Base-by-base conservation (phyloP, 1,140 invertebrate genomes). In the Psix sp. region DNA sequence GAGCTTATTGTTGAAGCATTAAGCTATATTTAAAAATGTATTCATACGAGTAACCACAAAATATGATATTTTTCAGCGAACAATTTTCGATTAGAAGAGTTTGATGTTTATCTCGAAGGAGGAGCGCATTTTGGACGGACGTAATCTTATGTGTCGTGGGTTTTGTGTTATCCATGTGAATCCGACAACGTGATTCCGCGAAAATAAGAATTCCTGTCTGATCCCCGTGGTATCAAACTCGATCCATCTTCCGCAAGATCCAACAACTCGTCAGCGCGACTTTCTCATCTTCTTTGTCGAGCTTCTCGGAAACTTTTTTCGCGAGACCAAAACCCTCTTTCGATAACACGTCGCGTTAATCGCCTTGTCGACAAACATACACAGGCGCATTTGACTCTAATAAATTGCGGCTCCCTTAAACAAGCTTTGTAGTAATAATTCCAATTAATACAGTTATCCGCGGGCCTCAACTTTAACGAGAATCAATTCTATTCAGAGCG, bases 171-270 rank as follows among this genome's bases (percentile, higher is more conserved):
- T 46, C 57, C 63, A 20, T 18, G 33, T 14, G 52, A 65, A 74
- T 67, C 63, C 45, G 42, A 31, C 52, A 36, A 67, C 36, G 63
- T 74, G 71, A 67, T 74, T 67, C 52, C 35, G 17, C 46, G 52
- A 67, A 68, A 74, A 74, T 74, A 67, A 67, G 52, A 74, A 46
- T 74, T 74, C 63, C 36, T 45, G 49, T 65, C 49, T 74, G 72
- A 74, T 74, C 46, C 52, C 62, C 14, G 43, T 57, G 56, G 71
- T 68, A 63, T 74, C 57, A 68, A 52, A 74, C 56, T 52, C 45
- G 10, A 74, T 68, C 57, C 51, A 68, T 74, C 72, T 68, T 74
- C 48, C 40, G 56, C 15, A 24, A 38, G 48, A 62, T 73, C 43
- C 54, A 40, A 56, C 54, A 39, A 42, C 62, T 66, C 62, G 60